These are phyloP conservation scores for Sabellastarte sp. DNA, from an alignment of 2,888 invertebrate genomes.

Conservation along the genomic window DNA sequence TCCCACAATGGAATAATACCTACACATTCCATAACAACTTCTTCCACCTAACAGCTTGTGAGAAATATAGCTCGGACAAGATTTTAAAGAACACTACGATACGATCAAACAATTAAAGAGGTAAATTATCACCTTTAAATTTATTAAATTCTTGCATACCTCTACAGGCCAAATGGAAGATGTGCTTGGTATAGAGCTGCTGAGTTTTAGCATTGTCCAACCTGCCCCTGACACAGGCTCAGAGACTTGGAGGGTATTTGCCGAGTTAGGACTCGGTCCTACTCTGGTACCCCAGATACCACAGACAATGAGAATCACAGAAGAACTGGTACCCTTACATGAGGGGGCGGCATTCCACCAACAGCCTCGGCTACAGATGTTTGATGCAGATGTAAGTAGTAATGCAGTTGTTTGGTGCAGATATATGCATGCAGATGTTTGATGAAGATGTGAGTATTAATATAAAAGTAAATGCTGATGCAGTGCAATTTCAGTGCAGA, in stretches of 20 bases:
- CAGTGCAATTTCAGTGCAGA: no score
- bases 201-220: not conserved
- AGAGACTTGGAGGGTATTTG: not conserved
- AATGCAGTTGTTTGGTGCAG: not conserved
- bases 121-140: no score
- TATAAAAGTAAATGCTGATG: no score
- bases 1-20: no score
- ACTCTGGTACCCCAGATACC: not conserved
- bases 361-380: not conserved
- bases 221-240: not conserved
- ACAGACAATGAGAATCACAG: not conserved
- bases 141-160: no score
- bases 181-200: not conserved
- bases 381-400: conserved; percentile 2
- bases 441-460: no score
- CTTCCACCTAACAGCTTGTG: no score
- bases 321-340: not conserved
- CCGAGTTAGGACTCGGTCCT: not conserved
- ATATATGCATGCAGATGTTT: no score
- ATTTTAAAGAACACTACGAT: no score
- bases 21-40: no score
- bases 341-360: not conserved
- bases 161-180: not conserved
- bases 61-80: no score
- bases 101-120: no score